These are phyloP conservation scores for Diloba caeruleocephala DNA, from an alignment of 2,888 invertebrate genomes.

Conservation along the genomic window DNA sequence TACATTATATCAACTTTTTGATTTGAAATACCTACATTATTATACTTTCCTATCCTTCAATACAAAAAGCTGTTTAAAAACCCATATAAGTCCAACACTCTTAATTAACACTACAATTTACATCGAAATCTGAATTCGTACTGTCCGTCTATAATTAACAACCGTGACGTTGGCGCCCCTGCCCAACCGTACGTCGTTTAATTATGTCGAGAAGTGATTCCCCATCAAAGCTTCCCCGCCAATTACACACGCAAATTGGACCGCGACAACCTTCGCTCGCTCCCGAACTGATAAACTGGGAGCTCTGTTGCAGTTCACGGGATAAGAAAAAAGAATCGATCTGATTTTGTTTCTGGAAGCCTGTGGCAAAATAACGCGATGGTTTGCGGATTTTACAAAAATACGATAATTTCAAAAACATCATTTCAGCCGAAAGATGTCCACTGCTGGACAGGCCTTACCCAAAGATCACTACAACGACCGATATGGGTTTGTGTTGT, in stretches of 20 bases:
- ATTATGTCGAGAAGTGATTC: conserved; percentile 73
- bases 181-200: conserved; percentile 58
- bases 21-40: too few species aligned
- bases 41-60: too few species aligned
- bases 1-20: too few species aligned
- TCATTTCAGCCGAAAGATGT: too few species aligned
- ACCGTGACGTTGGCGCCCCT: conserved; percentile 17
- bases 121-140: conserved; percentile 4
- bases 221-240: conserved; percentile 61
- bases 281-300: conserved; percentile 18
- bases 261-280: conserved; percentile 39
- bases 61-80: too few species aligned
- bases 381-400: too few species aligned
- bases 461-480: too few species aligned
- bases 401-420: too few species aligned
- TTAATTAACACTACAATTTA: conserved; percentile 23
- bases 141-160: conserved; percentile 9
- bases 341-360: conserved; percentile 6
- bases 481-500: too few species aligned
- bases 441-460: too few species aligned
- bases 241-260: conserved; percentile 72
- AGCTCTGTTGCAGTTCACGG: conserved; percentile 24
- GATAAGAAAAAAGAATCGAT: conserved; percentile 12
- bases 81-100: background rate
- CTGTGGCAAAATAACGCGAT: background rate